A percentile compares a stretch with the other conserved stretches of the same genome.
phyloP scores from a whole-genome alignment of 2,113 vertebrate genomes.

The Oriolus oriolus region DNA sequence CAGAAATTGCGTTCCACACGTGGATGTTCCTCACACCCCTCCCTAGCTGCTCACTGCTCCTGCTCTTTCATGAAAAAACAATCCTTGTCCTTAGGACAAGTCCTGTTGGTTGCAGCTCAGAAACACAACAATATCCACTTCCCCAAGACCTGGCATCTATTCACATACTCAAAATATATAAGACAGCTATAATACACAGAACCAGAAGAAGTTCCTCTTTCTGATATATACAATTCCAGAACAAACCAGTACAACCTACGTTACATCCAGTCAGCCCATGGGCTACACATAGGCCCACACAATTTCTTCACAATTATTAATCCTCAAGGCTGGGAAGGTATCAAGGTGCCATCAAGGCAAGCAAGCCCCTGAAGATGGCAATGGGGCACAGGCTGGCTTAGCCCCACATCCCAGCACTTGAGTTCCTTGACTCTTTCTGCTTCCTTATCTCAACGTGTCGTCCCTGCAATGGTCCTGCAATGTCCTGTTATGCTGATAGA shows the following conservation, averaged over 20 bases:
- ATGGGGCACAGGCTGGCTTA: not conserved
- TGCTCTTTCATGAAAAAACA: not conserved
- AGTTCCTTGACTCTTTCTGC: not conserved
- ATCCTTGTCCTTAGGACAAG: not conserved
- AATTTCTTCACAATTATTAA: not conserved
- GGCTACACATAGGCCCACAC: not conserved
- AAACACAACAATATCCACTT: not conserved
- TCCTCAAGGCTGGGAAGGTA: not conserved
- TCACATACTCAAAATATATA: not conserved
- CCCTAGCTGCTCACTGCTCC: not conserved
- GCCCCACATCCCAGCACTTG: not conserved
- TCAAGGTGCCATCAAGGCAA: not conserved
- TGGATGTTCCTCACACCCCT: not conserved
- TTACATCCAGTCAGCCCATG: not conserved
- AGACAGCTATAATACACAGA: accelerated
- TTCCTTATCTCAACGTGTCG: not conserved
- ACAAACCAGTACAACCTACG: not conserved
- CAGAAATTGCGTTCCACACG: not conserved
- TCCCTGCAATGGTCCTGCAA: not conserved
- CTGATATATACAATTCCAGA: not conserved
- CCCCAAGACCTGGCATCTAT: not conserved
- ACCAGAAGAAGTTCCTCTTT: not conserved
- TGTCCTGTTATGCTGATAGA: not conserved
- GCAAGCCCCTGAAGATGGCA: not conserved
- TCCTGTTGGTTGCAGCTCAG: not conserved